Base-by-base conservation (phyloP, 2,113 vertebrate genomes). In the Callocephalon fimbriatum region DNA sequence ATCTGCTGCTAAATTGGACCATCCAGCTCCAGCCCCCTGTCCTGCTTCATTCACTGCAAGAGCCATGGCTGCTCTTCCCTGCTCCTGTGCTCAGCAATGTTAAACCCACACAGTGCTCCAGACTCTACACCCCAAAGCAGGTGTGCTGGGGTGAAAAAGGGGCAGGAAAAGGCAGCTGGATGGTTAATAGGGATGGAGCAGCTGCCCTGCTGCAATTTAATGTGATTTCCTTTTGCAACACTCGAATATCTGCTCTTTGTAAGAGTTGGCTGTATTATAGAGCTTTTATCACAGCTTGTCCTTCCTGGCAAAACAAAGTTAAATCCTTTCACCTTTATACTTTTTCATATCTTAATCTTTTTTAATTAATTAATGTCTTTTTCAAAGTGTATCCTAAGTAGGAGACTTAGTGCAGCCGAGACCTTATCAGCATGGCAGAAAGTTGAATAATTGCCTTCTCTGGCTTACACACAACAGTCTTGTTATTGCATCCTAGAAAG, bases 221-320 rank as follows among this genome's bases (percentile, higher is more conserved):
- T 65, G 58, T 82, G 85, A 92, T 79, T 95, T 94, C n/a, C 78
- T 96, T 85, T 92, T 95, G 81, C 88, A 75, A 61, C 66, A 88
- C 78, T 72, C 2, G 1, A 88, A 21, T 93, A 90, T 86, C 78
- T 85, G 77, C 61, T 93, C 61, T 87, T 90, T 19, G 10, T 78
- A 78, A 85, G 15, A 67, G 42, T 4, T 91, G 70, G 65, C 88
- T 72, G 25, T 51, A 11, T 72, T 61, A 31, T 66, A 27, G 32
- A 88, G 85, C 51, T 78, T 92, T 90, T 96, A 95, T 92, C 62
- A 42, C 58, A 82, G 85, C 71, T 90, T 92, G 48, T 79, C 73
- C 73, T 95, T 93, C 90, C 94, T 86, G 88, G 71, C 78, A 82
- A 93, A 94, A 78, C 66, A 88, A 91, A 91, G 74, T 68, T 78